These are phyloP conservation scores for Galemys pyrenaicus DNA, from an alignment of 2,113 vertebrate genomes.

Conservation along the genomic window DNA sequence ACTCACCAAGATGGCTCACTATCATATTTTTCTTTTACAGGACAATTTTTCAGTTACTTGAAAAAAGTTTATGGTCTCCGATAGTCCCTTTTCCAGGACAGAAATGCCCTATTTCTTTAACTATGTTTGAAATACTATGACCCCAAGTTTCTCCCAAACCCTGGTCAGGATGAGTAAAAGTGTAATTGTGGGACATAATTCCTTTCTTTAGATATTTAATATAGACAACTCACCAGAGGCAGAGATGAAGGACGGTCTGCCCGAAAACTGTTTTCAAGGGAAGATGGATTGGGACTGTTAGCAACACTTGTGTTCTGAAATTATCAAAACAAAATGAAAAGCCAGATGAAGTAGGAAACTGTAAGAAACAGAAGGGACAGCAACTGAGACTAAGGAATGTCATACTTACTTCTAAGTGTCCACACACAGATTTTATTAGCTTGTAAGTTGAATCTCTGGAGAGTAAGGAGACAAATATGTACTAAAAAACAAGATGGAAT, in stretches of 20 bases:
- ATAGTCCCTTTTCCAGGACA: not conserved
- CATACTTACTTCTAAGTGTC: slow-evolving; percentile 90
- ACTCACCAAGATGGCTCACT: not conserved
- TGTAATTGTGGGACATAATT: not conserved
- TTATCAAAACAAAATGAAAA: slow-evolving; percentile 23
- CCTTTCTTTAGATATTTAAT: not conserved
- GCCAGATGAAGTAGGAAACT: not conserved
- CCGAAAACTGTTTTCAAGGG: slow-evolving; percentile 88
- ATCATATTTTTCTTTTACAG: not conserved
- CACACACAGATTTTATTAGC: slow-evolving; percentile 91
- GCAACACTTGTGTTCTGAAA: slow-evolving; percentile 89
- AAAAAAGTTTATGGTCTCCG: not conserved
- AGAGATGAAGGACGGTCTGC: slow-evolving; percentile 86
- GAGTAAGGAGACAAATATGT: slow-evolving; percentile 95
- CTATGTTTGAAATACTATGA: not conserved
- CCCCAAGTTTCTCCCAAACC: not conserved
- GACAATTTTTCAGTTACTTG: not conserved
- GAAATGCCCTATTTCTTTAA: not conserved
- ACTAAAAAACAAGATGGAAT: slow-evolving; percentile 86
- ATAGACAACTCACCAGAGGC: slow-evolving; percentile 87
- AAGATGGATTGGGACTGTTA: slow-evolving; percentile 90
- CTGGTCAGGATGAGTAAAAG: not conserved
- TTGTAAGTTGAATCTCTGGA: slow-evolving; percentile 96
- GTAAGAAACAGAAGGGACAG: not conserved
- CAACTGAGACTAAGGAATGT: not conserved